Percentiles rank a stretch among this genome's conserved stretches.
Conservation (phyloP, 2,797 vertebrate genomes). For the Heteromormyrus szaboi region DNA sequence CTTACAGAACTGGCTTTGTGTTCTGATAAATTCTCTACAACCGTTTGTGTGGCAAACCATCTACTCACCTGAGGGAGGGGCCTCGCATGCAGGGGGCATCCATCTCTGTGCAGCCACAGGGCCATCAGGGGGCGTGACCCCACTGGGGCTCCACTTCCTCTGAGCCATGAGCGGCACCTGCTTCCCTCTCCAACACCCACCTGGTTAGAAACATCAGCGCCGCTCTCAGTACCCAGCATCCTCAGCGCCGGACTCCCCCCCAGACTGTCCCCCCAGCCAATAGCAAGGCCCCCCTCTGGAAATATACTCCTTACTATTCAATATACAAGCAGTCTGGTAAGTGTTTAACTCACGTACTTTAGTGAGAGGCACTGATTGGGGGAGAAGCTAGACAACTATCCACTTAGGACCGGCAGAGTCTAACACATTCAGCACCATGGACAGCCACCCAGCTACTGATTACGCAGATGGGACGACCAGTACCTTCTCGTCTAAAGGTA, state of each 20-base stretch:
- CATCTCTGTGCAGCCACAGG: conserved; percentile 30
- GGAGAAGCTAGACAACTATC: background rate
- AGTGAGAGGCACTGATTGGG: background rate
- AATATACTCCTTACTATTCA: background rate
- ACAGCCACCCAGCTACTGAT: background rate
- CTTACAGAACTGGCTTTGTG: background rate
- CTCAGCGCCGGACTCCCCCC: background rate
- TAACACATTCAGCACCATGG: background rate
- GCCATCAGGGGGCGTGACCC: conserved; percentile 10
- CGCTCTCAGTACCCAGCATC: background rate
- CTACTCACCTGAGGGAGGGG: conserved; percentile 28
- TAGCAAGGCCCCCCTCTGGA: background rate
- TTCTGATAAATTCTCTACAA: background rate
- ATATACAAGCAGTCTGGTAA: background rate
- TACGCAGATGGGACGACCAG: background rate
- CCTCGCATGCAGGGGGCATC: conserved; percentile 17
- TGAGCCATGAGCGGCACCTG: conserved; percentile 6
- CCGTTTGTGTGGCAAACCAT: background rate
- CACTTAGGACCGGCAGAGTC: background rate
- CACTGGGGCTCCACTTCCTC: conserved; percentile 39
- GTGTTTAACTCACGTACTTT: background rate
- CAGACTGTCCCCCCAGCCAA: background rate
- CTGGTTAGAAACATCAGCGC: background rate
- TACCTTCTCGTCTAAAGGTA: background rate
- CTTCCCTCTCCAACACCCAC: too few relatives aligned